phyloP scores from a whole-genome alignment of 2,797 vertebrate genomes.

The Eleutherodactylus coqui region DNA sequence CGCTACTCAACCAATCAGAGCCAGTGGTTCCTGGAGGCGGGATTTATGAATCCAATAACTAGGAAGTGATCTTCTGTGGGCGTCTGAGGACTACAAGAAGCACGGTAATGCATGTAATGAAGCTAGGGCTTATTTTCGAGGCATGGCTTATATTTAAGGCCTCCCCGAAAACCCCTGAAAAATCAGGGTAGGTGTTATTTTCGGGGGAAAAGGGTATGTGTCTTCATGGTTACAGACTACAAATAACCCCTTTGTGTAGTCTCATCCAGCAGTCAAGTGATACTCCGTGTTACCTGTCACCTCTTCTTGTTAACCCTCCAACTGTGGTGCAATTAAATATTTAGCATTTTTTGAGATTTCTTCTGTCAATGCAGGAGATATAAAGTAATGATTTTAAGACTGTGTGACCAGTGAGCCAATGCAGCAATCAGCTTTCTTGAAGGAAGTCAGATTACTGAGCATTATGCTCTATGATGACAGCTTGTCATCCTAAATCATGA shows the following conservation, averaged over 20 bases:
- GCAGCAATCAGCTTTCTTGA: constrained; percentile 29
- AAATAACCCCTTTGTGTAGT: background rate
- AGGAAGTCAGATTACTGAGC: constrained; percentile 34
- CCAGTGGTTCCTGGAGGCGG: no score
- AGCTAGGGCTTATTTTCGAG: no score
- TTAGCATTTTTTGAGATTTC: background rate
- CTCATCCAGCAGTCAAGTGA: background rate
- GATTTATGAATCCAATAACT: no score
- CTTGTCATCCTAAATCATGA: constrained; percentile 10
- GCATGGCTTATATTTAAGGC: no score
- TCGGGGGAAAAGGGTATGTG: no score
- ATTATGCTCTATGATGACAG: constrained; percentile 3
- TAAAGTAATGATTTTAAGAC: background rate
- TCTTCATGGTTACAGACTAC: no score
- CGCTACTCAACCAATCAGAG: no score
- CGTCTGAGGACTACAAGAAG: no score
- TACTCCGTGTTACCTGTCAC: background rate
- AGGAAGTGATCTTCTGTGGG: no score
- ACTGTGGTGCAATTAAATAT: background rate
- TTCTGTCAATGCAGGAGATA: background rate
- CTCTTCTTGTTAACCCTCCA: background rate
- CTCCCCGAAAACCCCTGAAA: no score
- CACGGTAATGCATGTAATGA: no score
- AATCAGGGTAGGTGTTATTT: no score
- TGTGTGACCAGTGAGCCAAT: background rate